A percentile compares a stretch with the other conserved stretches of the same genome.
These are phyloP conservation scores for Strigops habroptila DNA, from an alignment of 2,113 vertebrate species.

Conservation along the genomic window DNA sequence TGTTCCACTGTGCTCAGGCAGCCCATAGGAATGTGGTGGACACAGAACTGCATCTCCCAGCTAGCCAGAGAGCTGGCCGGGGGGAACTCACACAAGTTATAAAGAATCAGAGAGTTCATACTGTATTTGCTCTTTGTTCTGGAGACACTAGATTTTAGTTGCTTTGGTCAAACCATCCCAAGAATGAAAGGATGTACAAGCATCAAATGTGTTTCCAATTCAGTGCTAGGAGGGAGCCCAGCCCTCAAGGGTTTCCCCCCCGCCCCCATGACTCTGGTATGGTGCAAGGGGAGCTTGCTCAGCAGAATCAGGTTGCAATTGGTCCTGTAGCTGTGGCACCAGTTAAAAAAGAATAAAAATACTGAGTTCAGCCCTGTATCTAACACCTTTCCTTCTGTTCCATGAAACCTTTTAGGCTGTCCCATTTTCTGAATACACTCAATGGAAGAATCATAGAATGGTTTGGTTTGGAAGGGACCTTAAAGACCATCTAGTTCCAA, in stretches of 20 bases:
- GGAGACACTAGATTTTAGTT: background rate
- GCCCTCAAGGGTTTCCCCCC: background rate
- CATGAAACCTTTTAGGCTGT: background rate
- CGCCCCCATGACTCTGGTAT: background rate
- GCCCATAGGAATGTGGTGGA: background rate
- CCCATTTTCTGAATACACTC: background rate
- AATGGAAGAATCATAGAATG: background rate
- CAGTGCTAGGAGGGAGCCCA: background rate
- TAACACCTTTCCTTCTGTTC: background rate
- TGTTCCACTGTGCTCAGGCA: background rate
- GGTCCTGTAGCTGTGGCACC: background rate
- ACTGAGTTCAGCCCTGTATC: background rate
- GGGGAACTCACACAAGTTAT: background rate
- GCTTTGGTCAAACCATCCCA: background rate
- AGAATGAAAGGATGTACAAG: background rate
- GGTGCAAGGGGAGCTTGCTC: fast-evolving
- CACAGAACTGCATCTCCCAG: background rate
- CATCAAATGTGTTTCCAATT: fast-evolving
- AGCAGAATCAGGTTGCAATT: background rate
- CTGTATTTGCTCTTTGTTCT: background rate
- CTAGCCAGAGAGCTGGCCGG: background rate
- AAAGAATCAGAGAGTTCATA: background rate
- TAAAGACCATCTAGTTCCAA: background rate
- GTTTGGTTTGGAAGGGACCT: background rate
- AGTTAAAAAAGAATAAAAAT: background rate